A percentile compares a stretch with the other conserved stretches of the same genome.
phyloP scores from a whole-genome alignment of 1,140 invertebrate genomes.

The Geopemphigus sp. region DNA sequence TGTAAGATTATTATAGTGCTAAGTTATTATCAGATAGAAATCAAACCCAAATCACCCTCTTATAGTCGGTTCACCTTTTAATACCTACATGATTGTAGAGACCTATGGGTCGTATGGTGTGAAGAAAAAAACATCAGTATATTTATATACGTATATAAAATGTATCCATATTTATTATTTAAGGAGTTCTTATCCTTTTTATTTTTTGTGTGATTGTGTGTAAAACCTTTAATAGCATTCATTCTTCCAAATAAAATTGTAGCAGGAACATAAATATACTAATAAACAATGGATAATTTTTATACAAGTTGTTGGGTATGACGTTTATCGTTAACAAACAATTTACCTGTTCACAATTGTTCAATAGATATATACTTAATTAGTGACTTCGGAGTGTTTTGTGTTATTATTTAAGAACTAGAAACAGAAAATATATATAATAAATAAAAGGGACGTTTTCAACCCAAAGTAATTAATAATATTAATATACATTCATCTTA shows the following conservation, averaged over 20 bases:
- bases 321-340: not conserved
- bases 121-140: not conserved
- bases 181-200: constrained; percentile 23
- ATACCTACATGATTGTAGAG: not conserved
- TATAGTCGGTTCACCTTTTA: not conserved
- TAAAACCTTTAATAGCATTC: not conserved
- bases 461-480: not conserved
- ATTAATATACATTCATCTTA: not conserved
- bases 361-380: constrained; percentile 3
- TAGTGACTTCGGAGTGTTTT: not conserved
- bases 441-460: not conserved
- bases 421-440: not conserved
- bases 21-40: not conserved
- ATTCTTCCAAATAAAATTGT: constrained; percentile 18
- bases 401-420: not conserved
- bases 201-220: not conserved
- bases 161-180: constrained; percentile 13
- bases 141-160: not conserved
- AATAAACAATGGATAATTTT: constrained; percentile 37
- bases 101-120: not conserved
- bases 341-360: not conserved
- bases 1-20: not conserved
- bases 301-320: constrained; percentile 19
- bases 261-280: constrained; percentile 11
- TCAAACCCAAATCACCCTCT: not conserved